These are phyloP conservation scores for Sylvia atricapilla DNA, from an alignment of 2,113 vertebrate genomes.

Conservation along the genomic window DNA sequence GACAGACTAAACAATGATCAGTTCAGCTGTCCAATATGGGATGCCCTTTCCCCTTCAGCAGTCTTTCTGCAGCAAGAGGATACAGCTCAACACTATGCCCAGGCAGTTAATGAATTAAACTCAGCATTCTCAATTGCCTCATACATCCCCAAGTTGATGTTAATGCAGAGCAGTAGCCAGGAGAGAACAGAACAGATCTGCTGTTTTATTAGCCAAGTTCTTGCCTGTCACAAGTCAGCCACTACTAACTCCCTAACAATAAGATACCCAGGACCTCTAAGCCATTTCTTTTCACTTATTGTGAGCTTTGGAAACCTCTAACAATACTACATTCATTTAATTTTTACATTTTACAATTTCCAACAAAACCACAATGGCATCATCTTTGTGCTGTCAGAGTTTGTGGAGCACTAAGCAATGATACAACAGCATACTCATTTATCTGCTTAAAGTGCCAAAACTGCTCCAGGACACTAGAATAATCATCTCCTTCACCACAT, in stretches of 20 bases:
- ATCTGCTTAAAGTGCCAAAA: slow-evolving; percentile 9
- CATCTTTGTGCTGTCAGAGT: not conserved
- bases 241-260: slow-evolving; percentile 9
- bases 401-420: not conserved
- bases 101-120: not conserved
- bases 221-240: not conserved
- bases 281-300: slow-evolving; percentile 33
- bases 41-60: not conserved
- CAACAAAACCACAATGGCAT: not conserved
- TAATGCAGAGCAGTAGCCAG: not conserved
- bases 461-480: not conserved
- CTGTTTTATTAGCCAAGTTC: not conserved
- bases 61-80: not conserved
- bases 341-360: slow-evolving; percentile 15
- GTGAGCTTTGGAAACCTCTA: slow-evolving; percentile 1
- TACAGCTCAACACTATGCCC: not conserved
- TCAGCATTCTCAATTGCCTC: slow-evolving; percentile 28
- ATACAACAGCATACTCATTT: slow-evolving; percentile 3
- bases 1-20: not conserved
- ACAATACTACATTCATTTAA: slow-evolving; percentile 40
- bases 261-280: not conserved
- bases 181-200: not conserved
- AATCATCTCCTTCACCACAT: not conserved
- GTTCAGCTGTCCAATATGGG: not conserved
- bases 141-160: not conserved